A percentile compares a stretch with the other conserved stretches of the same genome.
These are phyloP conservation scores for Hemaris fuciformis DNA, from an alignment of 2,888 invertebrate genomes.

Conservation along the genomic window DNA sequence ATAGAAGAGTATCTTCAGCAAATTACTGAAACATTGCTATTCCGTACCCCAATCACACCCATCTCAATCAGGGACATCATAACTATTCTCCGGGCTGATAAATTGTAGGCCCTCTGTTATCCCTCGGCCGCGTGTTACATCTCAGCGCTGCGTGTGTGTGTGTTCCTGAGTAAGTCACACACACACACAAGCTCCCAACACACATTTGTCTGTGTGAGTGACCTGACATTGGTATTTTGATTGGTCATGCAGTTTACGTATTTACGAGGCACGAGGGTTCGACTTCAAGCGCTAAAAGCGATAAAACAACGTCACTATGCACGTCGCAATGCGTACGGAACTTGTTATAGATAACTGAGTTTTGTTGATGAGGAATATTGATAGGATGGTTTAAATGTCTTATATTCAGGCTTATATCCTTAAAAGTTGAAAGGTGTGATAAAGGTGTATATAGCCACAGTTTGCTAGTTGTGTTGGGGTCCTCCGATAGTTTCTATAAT, in stretches of 20 bases:
- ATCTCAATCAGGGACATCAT: not conserved
- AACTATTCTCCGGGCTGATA: conserved; percentile 35
- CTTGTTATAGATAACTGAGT: no score
- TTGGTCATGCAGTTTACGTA: conserved; percentile 82
- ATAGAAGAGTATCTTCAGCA: no score
- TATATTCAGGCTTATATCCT: no score
- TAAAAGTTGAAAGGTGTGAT: no score
- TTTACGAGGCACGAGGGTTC: conserved; percentile 65
- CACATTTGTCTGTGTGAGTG: conserved; percentile 50
- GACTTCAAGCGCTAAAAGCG: conserved; percentile 67
- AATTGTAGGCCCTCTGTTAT: conserved; percentile 77
- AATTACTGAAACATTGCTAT: not conserved
- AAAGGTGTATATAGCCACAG: no score
- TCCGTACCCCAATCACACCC: not conserved
- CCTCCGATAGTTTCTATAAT: no score
- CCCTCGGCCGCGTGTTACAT: conserved; percentile 78
- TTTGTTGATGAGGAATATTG: not conserved
- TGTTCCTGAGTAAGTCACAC: conserved; percentile 48
- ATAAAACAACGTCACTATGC: no score
- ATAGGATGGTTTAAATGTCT: no score
- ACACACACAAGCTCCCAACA: conserved; percentile 9
- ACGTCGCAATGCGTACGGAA: conserved; percentile 30
- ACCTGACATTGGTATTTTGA: conserved; percentile 79
- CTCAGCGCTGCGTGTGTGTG: conserved; percentile 49
- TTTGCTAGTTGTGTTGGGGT: no score